phyloP scores from a whole-genome alignment of 2,797 vertebrate species.

The Sphenopsis melanotis region DNA sequence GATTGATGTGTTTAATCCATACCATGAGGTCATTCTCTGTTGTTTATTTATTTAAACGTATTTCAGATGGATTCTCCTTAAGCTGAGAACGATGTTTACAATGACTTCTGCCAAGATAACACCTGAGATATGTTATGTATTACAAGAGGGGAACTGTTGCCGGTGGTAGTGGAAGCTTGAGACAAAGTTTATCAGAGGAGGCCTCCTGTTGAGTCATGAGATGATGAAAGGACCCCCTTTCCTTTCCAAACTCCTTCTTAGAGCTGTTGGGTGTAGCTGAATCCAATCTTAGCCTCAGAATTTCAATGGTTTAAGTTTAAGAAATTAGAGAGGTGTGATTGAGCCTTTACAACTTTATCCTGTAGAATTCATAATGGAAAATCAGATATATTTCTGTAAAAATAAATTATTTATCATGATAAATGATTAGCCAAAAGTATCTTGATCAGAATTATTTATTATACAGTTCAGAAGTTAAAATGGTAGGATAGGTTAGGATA shows the following conservation, averaged over 20 bases:
- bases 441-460: background rate
- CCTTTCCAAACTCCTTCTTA: background rate
- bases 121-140: background rate
- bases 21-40: background rate
- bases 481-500: background rate
- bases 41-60: slow-evolving; percentile 26
- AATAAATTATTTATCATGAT: background rate
- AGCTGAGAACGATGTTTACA: background rate
- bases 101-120: background rate
- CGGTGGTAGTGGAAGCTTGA: background rate
- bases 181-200: background rate
- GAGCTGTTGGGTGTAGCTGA: background rate
- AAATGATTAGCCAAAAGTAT: background rate
- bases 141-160: background rate
- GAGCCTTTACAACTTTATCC: background rate
- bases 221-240: background rate
- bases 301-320: background rate
- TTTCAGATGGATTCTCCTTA: background rate
- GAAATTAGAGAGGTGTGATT: background rate
- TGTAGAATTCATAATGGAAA: background rate
- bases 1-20: slow-evolving; percentile 8
- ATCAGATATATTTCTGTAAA: background rate
- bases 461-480: background rate
- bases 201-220: fast-evolving
- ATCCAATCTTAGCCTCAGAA: background rate